phyloP scores from a whole-genome alignment of 2,797 vertebrate species.

The Erithacus rubecula region DNA sequence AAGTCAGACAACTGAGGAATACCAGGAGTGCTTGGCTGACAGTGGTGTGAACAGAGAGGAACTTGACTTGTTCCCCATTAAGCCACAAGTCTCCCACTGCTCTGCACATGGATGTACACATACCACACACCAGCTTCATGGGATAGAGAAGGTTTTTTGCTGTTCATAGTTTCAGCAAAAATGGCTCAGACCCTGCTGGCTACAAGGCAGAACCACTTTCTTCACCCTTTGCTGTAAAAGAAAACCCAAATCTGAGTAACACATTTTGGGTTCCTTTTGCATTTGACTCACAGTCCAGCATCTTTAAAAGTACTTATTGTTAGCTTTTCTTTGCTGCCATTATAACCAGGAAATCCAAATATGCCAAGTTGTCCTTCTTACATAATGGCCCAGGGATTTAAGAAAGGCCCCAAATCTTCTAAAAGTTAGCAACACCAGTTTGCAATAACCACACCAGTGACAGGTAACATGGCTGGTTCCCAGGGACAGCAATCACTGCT shows the following conservation, averaged over 20 bases:
- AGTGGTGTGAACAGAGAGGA: background rate
- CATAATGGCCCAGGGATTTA: background rate
- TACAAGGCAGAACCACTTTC: background rate
- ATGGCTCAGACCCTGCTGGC: background rate
- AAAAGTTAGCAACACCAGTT: background rate
- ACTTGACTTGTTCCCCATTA: background rate
- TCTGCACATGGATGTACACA: rapidly evolving
- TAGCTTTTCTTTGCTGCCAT: background rate
- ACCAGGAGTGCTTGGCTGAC: background rate
- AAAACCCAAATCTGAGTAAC: background rate
- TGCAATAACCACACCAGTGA: background rate
- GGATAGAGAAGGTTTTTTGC: background rate
- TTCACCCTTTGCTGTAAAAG: background rate
- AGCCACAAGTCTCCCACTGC: background rate
- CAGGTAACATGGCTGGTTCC: background rate
- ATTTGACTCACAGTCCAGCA: background rate
- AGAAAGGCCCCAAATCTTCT: background rate
- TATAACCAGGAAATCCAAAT: background rate
- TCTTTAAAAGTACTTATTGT: background rate
- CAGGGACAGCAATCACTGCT: background rate
- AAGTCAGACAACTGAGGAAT: background rate
- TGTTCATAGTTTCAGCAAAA: background rate
- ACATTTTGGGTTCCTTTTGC: background rate
- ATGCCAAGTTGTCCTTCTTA: background rate
- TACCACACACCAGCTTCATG: background rate